phyloP scores from a whole-genome alignment of 2,888 invertebrate genomes.

The Psylliodes chrysocephalus region DNA sequence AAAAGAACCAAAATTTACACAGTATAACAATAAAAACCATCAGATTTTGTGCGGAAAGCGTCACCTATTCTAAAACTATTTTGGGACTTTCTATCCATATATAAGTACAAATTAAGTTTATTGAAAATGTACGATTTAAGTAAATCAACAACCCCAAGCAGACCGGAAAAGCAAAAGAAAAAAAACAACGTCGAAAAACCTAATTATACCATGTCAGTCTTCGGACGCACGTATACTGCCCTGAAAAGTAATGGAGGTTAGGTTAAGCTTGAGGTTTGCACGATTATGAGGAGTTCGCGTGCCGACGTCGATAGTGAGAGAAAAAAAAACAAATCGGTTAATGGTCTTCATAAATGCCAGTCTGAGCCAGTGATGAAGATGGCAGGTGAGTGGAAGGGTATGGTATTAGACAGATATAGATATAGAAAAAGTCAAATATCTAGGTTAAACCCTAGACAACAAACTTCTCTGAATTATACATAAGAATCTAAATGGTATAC shows the following conservation, averaged over 20 bases:
- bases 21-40: too few relatives aligned
- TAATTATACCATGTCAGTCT: slow-evolving; percentile 20
- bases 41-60: too few relatives aligned
- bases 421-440: too few relatives aligned
- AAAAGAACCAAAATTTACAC: too few relatives aligned
- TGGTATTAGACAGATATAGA: too few relatives aligned
- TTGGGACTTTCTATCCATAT: too few relatives aligned
- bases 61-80: too few relatives aligned
- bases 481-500: too few relatives aligned
- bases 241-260: slow-evolving; percentile 19
- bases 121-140: not conserved
- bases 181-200: slow-evolving; percentile 5
- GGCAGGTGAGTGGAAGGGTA: not conserved
- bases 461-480: too few relatives aligned
- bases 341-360: slow-evolving; percentile 31
- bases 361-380: slow-evolving; percentile 14
- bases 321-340: slow-evolving; percentile 33
- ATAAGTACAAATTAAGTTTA: too few relatives aligned
- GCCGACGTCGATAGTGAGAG: slow-evolving; percentile 24
- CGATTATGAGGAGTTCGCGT: slow-evolving; percentile 40
- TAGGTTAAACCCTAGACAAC: too few relatives aligned
- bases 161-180: not conserved
- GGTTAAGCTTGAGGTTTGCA: slow-evolving; percentile 33
- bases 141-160: not conserved
- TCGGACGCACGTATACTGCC: not conserved